A percentile compares a stretch with the other conserved stretches of the same genome.
phyloP scores from a whole-genome alignment of 2,113 vertebrate genomes.

The Strigops habroptila region DNA sequence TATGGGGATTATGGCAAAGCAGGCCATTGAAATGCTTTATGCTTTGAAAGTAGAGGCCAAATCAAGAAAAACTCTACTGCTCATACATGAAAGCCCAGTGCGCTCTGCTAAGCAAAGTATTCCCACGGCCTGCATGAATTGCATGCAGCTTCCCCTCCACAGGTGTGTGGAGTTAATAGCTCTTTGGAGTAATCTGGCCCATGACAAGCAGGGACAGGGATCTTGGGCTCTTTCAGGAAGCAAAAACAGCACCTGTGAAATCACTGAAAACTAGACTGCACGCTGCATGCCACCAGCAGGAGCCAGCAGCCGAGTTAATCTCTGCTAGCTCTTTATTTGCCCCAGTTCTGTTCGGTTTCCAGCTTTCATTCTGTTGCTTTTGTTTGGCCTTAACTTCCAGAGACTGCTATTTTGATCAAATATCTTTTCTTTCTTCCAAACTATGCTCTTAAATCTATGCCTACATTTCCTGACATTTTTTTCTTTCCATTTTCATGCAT shows the following conservation, averaged over 20 bases:
- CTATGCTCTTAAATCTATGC: neutral
- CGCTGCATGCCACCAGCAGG: rapidly evolving
- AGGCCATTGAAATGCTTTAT: neutral
- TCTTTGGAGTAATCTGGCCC: neutral
- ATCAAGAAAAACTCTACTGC: neutral
- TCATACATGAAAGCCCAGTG: neutral
- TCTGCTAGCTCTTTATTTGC: neutral
- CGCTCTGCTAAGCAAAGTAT: neutral
- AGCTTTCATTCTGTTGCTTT: neutral
- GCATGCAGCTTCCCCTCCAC: neutral
- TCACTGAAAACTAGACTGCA: neutral
- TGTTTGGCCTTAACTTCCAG: neutral
- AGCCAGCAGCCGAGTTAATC: neutral
- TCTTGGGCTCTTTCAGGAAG: neutral
- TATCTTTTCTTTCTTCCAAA: neutral
- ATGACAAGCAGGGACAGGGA: neutral
- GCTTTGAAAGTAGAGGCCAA: neutral
- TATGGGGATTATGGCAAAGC: neutral
- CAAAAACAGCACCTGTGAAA: neutral
- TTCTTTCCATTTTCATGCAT: neutral
- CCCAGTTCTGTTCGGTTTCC: neutral
- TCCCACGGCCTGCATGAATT: neutral
- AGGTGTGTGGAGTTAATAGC: neutral
- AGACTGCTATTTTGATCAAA: neutral
- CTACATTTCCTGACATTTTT: neutral